Evolutionary conservation across 1,140 invertebrate species (phyloP), one percentile per base, ranked within the genome.

Genomic region (Pseudobourletiella spinata): DNA sequence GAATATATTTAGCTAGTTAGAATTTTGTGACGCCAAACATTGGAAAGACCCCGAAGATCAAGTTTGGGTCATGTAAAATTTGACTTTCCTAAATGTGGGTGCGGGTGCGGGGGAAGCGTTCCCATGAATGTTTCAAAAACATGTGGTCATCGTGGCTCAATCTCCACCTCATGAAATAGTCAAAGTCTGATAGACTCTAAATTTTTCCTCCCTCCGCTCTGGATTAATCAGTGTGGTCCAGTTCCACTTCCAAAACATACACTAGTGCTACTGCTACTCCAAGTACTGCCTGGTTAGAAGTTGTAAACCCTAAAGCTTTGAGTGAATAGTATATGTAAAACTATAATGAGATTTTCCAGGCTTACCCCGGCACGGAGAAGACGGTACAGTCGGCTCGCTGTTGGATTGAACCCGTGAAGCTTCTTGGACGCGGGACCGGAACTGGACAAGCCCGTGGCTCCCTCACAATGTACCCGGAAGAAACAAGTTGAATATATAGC

Each of bases 281-380:
- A 6, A 22, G 6, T 6, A 18, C 44, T n/a, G n/a, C n/a, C n/a
- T n/a, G n/a, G n/a, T n/a, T n/a, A n/a, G n/a, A n/a, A n/a, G n/a
- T n/a, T n/a, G n/a, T n/a, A n/a, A n/a, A n/a, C n/a, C n/a, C n/a
- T n/a, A 48, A 48, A 22, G 22, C 6, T 6, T 6, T 11, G 20
- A 11, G 44, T 11, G 44, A 22, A 22, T 48, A 48, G 14, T 48
- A 48, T 15, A 18, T 48, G 44, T 48, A 18, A 48, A 39, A n/a
- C 8, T 11, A 39, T 39, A 39, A 39, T 11, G 32, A 11, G 32
- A n/a, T n/a, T n/a, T n/a, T 11, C 39, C 8, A 8, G n/a, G 6
- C 20, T 67, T 61, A 67, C 66, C 59, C 66, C 66, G 26, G 30
- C 25, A 4, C 56, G 29, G 30, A 65, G 59, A 22, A 65, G 29